Conservation (phyloP, 2,888 invertebrate genomes). For the Drosophila kuntzei region DNA sequence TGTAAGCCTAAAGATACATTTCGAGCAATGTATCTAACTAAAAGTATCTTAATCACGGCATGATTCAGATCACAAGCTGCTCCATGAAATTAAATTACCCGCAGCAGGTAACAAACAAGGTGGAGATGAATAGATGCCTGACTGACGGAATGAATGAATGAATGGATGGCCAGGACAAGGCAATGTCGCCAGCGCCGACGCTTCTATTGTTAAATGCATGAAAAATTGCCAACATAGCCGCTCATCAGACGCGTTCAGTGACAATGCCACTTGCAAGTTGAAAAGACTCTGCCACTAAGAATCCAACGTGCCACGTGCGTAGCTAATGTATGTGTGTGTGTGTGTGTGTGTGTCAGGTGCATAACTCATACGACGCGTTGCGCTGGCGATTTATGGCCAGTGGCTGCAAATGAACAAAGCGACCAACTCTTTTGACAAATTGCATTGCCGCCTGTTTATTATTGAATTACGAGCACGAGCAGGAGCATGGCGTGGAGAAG, state of each 20-base stretch:
- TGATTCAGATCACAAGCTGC: conserved; percentile 10
- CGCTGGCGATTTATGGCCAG: conserved; percentile 64
- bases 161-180: conserved; percentile 39
- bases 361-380: conserved; percentile 74
- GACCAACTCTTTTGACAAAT: conserved; percentile 71
- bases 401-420: conserved; percentile 77
- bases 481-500: background rate
- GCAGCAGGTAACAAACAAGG: conserved; percentile 23
- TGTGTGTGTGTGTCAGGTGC: conserved; percentile 44
- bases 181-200: conserved; percentile 36
- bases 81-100: conserved; percentile 5
- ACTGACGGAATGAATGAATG: conserved; percentile 12
- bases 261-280: conserved; percentile 21
- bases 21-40: background rate
- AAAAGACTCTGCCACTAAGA: conserved; percentile 15
- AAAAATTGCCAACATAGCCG: conserved; percentile 71
- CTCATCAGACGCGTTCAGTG: conserved; percentile 48
- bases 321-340: conserved; percentile 17
- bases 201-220: conserved; percentile 77
- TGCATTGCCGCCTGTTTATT: conserved; percentile 73
- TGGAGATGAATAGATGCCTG: conserved; percentile 28
- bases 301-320: conserved; percentile 10
- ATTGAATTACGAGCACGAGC: conserved; percentile 62
- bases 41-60: conserved; percentile 1
- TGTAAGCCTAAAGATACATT: background rate